A percentile compares a stretch with the other conserved stretches of the same genome.
Evolutionary conservation across 35 echinoderm and acorn worm genomes (phyloP).

Genomic region (Ophioderma brevispina): DNA sequence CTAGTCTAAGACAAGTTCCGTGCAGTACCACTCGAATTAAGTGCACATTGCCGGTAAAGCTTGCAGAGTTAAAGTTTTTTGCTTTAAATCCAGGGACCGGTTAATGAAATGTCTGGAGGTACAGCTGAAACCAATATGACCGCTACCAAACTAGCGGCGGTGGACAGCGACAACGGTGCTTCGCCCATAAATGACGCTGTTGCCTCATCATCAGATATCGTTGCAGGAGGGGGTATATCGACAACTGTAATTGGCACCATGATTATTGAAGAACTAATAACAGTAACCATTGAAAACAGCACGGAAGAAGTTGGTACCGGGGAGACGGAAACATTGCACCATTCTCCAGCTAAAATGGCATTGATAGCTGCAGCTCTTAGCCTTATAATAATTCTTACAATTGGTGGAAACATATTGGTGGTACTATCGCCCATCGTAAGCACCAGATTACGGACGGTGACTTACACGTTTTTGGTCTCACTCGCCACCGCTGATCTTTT

Average conservation of each 20-base stretch:
- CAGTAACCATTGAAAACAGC: background rate
- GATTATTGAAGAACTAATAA: background rate
- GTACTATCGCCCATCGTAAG: conserved; percentile 83
- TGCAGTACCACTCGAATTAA: too few species aligned
- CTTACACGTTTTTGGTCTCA: conserved; percentile 84
- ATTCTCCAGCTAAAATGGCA: background rate
- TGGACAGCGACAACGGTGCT: background rate
- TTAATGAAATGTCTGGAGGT: too few species aligned
- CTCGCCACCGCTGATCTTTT: conserved; percentile 80
- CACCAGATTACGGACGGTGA: conserved; percentile 68
- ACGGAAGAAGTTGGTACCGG: background rate
- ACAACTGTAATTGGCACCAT: background rate
- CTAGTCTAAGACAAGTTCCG: too few species aligned
- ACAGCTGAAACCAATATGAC: background rate
- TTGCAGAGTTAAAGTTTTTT: too few species aligned
- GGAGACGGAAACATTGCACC: background rate
- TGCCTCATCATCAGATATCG: background rate
- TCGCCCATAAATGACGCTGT: background rate
- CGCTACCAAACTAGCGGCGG: background rate
- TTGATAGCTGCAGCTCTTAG: conserved; percentile 27
- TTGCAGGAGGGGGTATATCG: background rate
- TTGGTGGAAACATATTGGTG: conserved; percentile 85
- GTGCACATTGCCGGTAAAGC: too few species aligned
- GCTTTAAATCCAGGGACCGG: too few species aligned
- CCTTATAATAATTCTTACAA: conserved; percentile 68